Base-by-base conservation (phyloP, 2,113 vertebrate genomes). In the Larimichthys polyactis region DNA sequence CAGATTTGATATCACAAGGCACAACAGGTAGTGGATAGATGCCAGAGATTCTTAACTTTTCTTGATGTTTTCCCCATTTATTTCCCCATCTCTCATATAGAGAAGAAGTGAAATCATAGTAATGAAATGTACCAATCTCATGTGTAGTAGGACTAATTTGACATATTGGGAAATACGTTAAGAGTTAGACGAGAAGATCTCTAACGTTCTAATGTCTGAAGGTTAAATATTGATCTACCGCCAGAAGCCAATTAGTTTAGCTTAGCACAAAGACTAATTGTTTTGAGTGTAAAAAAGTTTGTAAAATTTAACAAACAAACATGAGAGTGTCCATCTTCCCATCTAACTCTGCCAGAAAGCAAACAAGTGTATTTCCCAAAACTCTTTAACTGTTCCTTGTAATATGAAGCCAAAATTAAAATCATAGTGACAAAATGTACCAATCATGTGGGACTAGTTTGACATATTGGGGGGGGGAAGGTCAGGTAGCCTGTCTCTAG, bases 1-100 rank as follows among this genome's bases (percentile, higher is more conserved):
- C 43, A 74, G 82, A 89, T 85, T 84, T 83, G 68, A 81, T 80
- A 79, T 75, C 27, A 62, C 27, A 62, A 43, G 69, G 67, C 70
- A 81, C 71, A 81, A 79, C 19, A 54, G 10, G 66, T 83, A 52
- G 54, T 43, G 71, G 74, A 78, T 32, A 32, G 22, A 52, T 63
- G 52, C 32, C 59, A 32, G 71, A 78, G 57, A 67, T 82, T 69
- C 9, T 74, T 43, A 77, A 78, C 77, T 60, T 55, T 70, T 76
- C 63, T 75, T 73, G 48, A 77, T 48, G 71, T 81, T 77, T 19
- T 78, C 22, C 51, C 40, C 44, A 52, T 76, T 73, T 54, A 40
- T 86, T 75, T 58, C 44, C 49, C 70, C 73, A 52, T 76, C 40
- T 43, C 12, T 71, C 27, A 27, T 62, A 17, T 57, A 78, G 60